A percentile compares a stretch with the other conserved stretches of the same genome.
Evolutionary conservation across 2,797 vertebrate genomes (phyloP).

Genomic region (Myotis planiceps): DNA sequence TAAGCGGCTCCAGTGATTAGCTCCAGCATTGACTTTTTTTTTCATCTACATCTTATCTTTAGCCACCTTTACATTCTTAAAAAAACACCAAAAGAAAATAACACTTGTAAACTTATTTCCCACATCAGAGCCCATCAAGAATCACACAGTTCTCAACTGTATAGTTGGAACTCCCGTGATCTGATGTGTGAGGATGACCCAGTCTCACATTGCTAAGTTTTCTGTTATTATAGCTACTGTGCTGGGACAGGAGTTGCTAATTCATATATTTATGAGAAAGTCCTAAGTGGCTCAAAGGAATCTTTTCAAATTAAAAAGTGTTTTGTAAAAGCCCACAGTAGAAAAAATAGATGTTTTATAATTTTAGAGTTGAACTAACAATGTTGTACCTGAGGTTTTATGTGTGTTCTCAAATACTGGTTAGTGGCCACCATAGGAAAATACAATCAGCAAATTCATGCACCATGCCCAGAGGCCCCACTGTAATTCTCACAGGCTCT

Average conservation of each 20-base stretch:
- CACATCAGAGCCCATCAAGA: not conserved
- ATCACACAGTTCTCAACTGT: not conserved
- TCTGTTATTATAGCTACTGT: not conserved
- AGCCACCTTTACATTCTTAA: not conserved
- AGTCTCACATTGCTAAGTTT: not conserved
- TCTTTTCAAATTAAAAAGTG: not conserved
- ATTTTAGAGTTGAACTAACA: not conserved
- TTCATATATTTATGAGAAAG: not conserved
- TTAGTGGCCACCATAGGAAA: not conserved
- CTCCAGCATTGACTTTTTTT: not conserved
- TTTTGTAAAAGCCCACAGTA: conserved; percentile 23
- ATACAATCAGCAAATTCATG: not conserved
- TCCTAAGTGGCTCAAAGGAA: not conserved
- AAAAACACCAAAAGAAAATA: not conserved
- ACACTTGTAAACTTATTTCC: not conserved
- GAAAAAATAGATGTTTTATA: not conserved
- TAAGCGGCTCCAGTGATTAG: not conserved
- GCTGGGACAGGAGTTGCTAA: not conserved
- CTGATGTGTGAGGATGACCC: not conserved
- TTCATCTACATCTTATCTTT: not conserved
- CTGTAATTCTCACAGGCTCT: not conserved
- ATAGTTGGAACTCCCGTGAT: not conserved
- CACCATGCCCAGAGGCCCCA: not conserved
- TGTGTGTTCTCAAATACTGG: not conserved
- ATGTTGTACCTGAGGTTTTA: not conserved